Conservation (phyloP, 2,113 vertebrate species). For the Odontophorus gujanensis region DNA sequence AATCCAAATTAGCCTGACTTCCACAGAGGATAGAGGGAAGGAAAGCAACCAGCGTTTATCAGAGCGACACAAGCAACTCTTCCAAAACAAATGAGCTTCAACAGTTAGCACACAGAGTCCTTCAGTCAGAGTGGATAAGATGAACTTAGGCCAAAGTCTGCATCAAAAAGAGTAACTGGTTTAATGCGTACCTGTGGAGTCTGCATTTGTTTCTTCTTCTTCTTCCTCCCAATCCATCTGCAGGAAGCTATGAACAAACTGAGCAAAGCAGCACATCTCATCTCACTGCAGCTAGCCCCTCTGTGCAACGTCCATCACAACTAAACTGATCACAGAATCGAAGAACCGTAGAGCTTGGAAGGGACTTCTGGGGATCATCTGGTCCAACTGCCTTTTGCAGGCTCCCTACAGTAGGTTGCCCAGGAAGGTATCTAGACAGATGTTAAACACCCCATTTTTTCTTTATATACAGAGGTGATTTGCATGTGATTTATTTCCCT, state of each 20-base stretch:
- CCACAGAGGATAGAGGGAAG: background rate
- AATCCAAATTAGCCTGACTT: slow-evolving; percentile 39
- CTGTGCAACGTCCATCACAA: background rate
- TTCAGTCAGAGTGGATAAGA: background rate
- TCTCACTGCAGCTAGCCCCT: accelerated
- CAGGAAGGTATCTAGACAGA: background rate
- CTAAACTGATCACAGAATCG: background rate
- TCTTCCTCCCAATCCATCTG: background rate
- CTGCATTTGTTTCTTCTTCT: background rate
- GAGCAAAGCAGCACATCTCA: background rate
- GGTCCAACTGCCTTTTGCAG: too few relatives aligned
- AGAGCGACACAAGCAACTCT: background rate
- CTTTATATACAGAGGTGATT: background rate
- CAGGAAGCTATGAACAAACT: background rate
- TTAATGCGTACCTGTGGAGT: background rate
- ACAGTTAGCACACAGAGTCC: slow-evolving; percentile 27
- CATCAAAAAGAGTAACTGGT: slow-evolving; percentile 26
- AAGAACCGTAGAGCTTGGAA: too few relatives aligned
- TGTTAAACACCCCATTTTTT: background rate
- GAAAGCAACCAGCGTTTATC: background rate
- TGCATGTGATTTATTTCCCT: background rate
- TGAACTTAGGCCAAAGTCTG: slow-evolving; percentile 38
- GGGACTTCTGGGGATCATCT: too few relatives aligned
- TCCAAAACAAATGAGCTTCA: slow-evolving; percentile 38
- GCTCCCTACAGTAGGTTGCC: too few relatives aligned